phyloP scores from a whole-genome alignment of 1,140 invertebrate species.

The Pseudomyrmex dendroicus region DNA sequence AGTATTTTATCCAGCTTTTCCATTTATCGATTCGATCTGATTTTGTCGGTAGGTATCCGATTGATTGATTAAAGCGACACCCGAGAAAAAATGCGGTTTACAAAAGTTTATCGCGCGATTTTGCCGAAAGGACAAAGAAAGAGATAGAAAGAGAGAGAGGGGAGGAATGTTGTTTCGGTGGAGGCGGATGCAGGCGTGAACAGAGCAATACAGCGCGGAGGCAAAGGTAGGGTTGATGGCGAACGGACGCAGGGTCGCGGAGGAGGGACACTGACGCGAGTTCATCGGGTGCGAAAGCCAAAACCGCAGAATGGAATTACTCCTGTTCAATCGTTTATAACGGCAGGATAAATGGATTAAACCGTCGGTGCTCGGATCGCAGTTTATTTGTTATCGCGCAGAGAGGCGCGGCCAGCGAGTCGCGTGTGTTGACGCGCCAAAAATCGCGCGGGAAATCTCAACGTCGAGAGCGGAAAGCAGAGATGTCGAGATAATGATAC shows the following conservation, averaged over 20 bases:
- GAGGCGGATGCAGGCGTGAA: conserved; percentile 58
- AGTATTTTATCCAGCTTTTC: too few species aligned
- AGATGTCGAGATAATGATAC: not conserved
- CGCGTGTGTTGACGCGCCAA: conserved; percentile 63
- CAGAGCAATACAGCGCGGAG: conserved; percentile 27
- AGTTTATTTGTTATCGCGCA: conserved; percentile 78
- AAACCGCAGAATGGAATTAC: conserved; percentile 82
- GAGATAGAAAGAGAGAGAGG: not conserved
- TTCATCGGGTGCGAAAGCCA: conserved; percentile 77
- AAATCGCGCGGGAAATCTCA: conserved; percentile 57
- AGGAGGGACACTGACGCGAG: conserved; percentile 46
- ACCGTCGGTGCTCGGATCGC: conserved; percentile 76
- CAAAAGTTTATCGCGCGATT: conserved; percentile 68
- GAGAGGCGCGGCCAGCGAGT: conserved; percentile 61
- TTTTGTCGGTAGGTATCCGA: not conserved
- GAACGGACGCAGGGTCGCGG: conserved; percentile 17
- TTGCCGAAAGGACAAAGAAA: conserved; percentile 35
- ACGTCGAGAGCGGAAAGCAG: not conserved
- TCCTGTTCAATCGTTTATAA: conserved; percentile 81
- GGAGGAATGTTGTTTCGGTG: conserved; percentile 7
- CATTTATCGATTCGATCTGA: not conserved
- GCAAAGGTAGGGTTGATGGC: conserved; percentile 13
- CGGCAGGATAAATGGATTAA: conserved; percentile 80
- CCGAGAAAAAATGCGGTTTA: conserved; percentile 77
- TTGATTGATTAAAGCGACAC: conserved; percentile 35